These are phyloP conservation scores for Drosophila teissieri DNA, from an alignment of 1,140 invertebrate genomes.

Conservation along the genomic window DNA sequence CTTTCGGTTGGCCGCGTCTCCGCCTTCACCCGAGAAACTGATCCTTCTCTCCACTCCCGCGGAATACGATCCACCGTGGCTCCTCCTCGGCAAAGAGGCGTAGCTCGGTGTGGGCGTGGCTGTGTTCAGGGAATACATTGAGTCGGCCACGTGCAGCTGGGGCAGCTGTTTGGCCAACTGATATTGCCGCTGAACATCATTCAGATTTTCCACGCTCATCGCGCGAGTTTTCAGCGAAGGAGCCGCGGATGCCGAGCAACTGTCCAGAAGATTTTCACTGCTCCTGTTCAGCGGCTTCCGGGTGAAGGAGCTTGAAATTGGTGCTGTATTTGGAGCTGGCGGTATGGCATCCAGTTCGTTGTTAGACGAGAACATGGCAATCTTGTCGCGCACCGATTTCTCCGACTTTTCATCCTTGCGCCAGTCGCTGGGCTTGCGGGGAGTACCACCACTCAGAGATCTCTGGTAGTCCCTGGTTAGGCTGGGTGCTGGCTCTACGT, in stretches of 20 bases:
- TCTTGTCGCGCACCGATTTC: constrained; percentile 93
- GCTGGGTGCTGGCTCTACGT: constrained; percentile 60
- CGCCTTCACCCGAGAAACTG: constrained; percentile 85
- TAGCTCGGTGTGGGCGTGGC: constrained; percentile 55
- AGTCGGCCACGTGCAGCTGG: constrained; percentile 71
- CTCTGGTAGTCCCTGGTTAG: constrained; percentile 69
- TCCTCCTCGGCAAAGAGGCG: constrained; percentile 81
- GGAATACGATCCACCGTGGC: constrained; percentile 63
- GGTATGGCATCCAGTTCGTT: constrained; percentile 71
- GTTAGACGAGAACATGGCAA: constrained; percentile 92
- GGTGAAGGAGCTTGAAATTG: constrained; percentile 30
- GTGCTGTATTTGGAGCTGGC: constrained; percentile 21
- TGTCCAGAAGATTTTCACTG: constrained; percentile 86
- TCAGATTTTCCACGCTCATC: constrained; percentile 83
- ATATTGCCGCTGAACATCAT: constrained; percentile 77
- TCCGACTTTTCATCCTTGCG: constrained; percentile 91
- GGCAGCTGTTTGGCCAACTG: constrained; percentile 74
- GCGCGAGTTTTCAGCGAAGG: constrained; percentile 73
- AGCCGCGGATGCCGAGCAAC: constrained; percentile 40
- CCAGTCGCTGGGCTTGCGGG: constrained; percentile 79
- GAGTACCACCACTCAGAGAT: constrained; percentile 62
- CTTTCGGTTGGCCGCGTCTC: constrained; percentile 76
- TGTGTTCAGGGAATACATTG: constrained; percentile 79
- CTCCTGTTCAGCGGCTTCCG: constrained; percentile 85
- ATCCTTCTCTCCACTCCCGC: constrained; percentile 85